Percentiles rank a stretch among this genome's conserved stretches.
Evolutionary conservation across 2,113 vertebrate species (phyloP).

Genomic region (Dasypus novemcinctus): DNA sequence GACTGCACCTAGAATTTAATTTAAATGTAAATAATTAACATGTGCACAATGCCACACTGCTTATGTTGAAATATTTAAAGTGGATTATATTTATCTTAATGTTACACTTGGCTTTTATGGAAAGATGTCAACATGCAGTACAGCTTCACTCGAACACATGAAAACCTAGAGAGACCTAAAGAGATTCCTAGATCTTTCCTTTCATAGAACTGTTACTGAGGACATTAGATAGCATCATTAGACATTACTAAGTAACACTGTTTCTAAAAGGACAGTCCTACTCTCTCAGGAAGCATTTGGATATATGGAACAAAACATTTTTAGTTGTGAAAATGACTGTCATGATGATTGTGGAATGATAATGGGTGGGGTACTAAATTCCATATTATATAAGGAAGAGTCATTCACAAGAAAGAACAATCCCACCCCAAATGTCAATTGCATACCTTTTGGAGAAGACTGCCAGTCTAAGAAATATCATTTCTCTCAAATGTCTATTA

Average conservation of each 20-base stretch:
- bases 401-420: not conserved
- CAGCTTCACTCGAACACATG: not conserved
- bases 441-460: not conserved
- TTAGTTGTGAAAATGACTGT: not conserved
- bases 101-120: not conserved
- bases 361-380: not conserved
- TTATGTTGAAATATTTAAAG: not conserved
- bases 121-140: not conserved
- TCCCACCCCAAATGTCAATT: not conserved
- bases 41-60: not conserved
- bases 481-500: not conserved
- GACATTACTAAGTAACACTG: not conserved
- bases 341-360: not conserved
- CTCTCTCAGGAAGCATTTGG: not conserved
- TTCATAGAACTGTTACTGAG: not conserved
- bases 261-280: not conserved
- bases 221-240: not conserved
- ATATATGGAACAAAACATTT: not conserved
- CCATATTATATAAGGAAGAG: not conserved
- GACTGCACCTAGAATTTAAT: not conserved
- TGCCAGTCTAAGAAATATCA: not conserved
- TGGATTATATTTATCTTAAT: not conserved
- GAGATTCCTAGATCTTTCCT: not conserved
- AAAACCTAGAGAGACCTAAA: not conserved
- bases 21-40: not conserved